Evolutionary conservation across 2,797 vertebrate species (phyloP).

Genomic region (Smutsia gigantea): DNA sequence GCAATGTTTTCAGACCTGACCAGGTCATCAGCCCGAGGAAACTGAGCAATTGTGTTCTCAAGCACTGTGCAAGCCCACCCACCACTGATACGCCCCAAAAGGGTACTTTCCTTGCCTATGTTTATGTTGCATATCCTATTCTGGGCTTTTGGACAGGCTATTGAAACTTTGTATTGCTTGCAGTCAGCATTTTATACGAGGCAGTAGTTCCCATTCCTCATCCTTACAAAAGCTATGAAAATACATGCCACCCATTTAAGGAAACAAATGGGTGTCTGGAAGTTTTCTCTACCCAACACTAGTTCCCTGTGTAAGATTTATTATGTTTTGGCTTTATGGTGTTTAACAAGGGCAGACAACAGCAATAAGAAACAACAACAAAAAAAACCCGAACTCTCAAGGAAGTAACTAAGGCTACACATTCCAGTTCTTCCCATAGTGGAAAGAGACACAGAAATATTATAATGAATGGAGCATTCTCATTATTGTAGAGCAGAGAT

Average conservation of each 20-base stretch:
- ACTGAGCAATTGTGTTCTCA: background rate
- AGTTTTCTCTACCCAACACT: background rate
- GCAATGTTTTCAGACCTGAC: background rate
- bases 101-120: background rate
- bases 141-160: background rate
- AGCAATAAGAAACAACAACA: background rate
- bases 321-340: slow-evolving; percentile 5
- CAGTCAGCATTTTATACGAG: background rate
- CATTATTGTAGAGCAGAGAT: background rate
- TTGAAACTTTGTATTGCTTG: slow-evolving; percentile 20
- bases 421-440: background rate
- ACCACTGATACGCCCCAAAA: background rate
- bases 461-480: background rate
- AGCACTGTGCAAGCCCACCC: background rate
- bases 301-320: background rate
- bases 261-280: background rate
- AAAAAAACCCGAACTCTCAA: background rate
- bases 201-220: slow-evolving; percentile 14
- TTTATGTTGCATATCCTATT: background rate
- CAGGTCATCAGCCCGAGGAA: background rate
- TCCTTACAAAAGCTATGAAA: slow-evolving; percentile 19
- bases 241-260: background rate
- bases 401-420: background rate
- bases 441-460: background rate
- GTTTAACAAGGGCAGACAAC: background rate